phyloP scores from a whole-genome alignment of 1,140 invertebrate species.

The Drosophila pallidifrons region DNA sequence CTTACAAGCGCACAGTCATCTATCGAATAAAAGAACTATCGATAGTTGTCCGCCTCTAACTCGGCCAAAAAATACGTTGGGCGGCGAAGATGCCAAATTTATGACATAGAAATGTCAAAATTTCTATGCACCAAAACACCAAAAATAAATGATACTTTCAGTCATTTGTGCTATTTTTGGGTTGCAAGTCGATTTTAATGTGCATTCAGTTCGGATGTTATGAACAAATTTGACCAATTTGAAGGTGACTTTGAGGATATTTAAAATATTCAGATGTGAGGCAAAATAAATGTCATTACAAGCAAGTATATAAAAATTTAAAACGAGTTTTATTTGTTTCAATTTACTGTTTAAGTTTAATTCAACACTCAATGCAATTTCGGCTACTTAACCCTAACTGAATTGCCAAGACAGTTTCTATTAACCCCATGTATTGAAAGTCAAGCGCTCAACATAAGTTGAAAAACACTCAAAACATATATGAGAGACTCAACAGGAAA shows the following conservation, averaged over 20 bases:
- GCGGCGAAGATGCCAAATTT: conserved; percentile 52
- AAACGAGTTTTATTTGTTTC: not conserved
- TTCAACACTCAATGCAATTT: not conserved
- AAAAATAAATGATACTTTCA: conserved; percentile 55
- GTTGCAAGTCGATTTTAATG: conserved; percentile 34
- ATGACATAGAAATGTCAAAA: conserved; percentile 78
- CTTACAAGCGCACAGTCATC: too few relatives aligned
- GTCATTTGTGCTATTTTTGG: conserved; percentile 38
- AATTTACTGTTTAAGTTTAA: not conserved
- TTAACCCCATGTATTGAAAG: conserved; percentile 2
- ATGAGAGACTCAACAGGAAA: not conserved
- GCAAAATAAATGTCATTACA: not conserved
- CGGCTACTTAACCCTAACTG: conserved; percentile 25
- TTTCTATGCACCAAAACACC: conserved; percentile 27
- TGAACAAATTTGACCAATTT: conserved; percentile 60
- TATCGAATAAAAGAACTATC: too few relatives aligned
- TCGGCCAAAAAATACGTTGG: conserved; percentile 6
- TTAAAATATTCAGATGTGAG: not conserved
- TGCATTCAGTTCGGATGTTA: conserved; percentile 59
- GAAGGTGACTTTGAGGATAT: conserved; percentile 66
- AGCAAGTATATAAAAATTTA: not conserved
- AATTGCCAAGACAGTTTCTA: conserved; percentile 4
- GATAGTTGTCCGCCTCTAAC: too few relatives aligned
- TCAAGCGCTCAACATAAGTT: not conserved
- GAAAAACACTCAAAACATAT: conserved; percentile 10